A percentile compares a stretch with the other conserved stretches of the same genome.
phyloP scores from a whole-genome alignment of 1,140 invertebrate species.

The Drosophila aff. region DNA sequence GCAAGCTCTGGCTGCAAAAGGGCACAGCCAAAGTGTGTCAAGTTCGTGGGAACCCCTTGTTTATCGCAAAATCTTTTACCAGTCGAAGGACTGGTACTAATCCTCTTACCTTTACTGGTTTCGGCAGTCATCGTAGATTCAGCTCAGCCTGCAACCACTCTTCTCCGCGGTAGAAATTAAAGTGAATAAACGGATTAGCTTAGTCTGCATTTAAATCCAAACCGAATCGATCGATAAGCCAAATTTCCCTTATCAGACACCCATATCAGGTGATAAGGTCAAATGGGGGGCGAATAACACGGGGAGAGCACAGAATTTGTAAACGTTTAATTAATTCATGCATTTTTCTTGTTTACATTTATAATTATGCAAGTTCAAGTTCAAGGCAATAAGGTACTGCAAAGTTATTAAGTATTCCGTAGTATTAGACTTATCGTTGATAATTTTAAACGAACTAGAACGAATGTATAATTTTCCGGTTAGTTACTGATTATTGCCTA shows the following conservation, averaged over 20 bases:
- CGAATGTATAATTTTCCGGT: neutral
- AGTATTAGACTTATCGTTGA: neutral
- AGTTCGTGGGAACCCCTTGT: neutral
- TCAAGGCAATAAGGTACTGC: neutral
- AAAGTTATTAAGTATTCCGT: too few relatives aligned
- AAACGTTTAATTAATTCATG: neutral
- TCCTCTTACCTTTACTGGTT: slow-evolving; percentile 27
- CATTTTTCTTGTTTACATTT: neutral
- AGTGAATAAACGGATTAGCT: slow-evolving; percentile 16
- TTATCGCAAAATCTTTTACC: neutral
- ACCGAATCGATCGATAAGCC: slow-evolving; percentile 30
- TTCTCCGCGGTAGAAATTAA: neutral
- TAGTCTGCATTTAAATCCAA: slow-evolving; percentile 20
- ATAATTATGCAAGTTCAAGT: neutral
- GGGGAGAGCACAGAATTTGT: neutral
- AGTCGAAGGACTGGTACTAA: neutral
- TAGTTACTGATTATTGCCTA: neutral
- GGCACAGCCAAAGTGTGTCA: slow-evolving; percentile 7
- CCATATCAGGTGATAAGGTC: slow-evolving; percentile 27
- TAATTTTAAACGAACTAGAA: neutral
- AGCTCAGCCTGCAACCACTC: neutral
- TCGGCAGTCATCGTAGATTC: slow-evolving; percentile 18
- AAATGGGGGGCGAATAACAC: slow-evolving; percentile 1
- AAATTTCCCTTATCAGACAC: slow-evolving; percentile 11
- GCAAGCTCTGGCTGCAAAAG: slow-evolving; percentile 16